phyloP scores from a whole-genome alignment of 35 echinoderm and acorn worm species.

The Eucidaris tribuloides region DNA sequence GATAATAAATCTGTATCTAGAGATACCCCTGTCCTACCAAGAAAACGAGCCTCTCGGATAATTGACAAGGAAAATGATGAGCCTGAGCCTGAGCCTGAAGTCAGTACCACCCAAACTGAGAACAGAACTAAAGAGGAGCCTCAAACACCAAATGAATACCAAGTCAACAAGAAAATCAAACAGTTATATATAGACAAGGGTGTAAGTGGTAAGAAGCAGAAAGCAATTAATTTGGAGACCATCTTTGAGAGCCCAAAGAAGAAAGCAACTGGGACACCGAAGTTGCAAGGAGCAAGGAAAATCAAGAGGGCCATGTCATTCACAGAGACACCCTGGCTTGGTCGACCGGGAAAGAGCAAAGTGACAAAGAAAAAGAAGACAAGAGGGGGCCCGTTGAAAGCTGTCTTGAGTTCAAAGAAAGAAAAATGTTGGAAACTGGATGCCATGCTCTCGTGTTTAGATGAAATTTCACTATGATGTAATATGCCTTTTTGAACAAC shows the following conservation, averaged over 20 bases:
- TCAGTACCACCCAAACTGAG: neutral
- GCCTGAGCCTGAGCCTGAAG: neutral
- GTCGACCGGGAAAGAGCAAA: neutral
- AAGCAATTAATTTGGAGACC: constrained; percentile 3
- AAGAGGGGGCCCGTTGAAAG: neutral
- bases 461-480: neutral
- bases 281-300: neutral
- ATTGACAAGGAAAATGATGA: constrained; percentile 17
- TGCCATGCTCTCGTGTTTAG: neutral
- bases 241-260: constrained; percentile 26
- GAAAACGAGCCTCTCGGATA: neutral
- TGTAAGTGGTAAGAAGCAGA: neutral
- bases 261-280: neutral
- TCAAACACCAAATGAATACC: neutral
- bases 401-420: neutral
- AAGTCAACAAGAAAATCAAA: neutral
- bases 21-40: neutral
- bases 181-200: neutral
- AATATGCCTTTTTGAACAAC: too few relatives aligned
- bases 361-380: neutral
- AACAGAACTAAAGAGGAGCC: neutral
- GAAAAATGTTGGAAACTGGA: constrained; percentile 13
- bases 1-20: too few relatives aligned
- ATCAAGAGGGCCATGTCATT: neutral
- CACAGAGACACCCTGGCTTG: constrained; percentile 8